phyloP scores from a whole-genome alignment of 2,113 vertebrate species.

The Mustelus asterias region DNA sequence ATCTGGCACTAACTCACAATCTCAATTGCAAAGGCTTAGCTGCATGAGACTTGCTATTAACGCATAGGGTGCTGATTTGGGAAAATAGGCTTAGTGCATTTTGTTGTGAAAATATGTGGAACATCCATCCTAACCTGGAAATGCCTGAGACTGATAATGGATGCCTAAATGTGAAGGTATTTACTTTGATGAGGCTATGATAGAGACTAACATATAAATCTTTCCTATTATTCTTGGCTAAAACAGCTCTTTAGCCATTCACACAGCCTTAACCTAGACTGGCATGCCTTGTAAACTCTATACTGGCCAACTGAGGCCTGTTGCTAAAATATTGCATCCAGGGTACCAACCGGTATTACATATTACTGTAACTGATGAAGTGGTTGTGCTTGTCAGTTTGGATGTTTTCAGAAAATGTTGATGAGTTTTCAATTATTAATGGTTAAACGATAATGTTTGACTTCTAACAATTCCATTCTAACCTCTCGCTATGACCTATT shows the following conservation, averaged over 20 bases:
- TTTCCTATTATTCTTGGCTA: background rate
- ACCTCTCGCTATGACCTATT: background rate
- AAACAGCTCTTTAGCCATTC: background rate
- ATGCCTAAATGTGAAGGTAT: background rate
- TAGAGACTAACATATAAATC: background rate
- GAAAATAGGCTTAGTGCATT: background rate
- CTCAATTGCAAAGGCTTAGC: background rate
- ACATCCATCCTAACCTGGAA: background rate
- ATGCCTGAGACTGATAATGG: no score
- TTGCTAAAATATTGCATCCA: background rate
- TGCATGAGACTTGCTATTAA: background rate
- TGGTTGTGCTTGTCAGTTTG: background rate
- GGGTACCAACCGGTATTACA: background rate
- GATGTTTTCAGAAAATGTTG: background rate
- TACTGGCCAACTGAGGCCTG: background rate
- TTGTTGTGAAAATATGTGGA: background rate
- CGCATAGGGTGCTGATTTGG: background rate
- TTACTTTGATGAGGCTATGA: background rate
- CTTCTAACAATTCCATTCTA: background rate
- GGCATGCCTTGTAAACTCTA: no score
- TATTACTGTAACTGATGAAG: background rate
- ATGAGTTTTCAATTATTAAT: background rate
- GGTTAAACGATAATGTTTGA: background rate
- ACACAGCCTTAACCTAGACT: background rate
- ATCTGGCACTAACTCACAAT: background rate